Conservation (phyloP, 2,113 vertebrate species). For the Rhizomys pruinosus region DNA sequence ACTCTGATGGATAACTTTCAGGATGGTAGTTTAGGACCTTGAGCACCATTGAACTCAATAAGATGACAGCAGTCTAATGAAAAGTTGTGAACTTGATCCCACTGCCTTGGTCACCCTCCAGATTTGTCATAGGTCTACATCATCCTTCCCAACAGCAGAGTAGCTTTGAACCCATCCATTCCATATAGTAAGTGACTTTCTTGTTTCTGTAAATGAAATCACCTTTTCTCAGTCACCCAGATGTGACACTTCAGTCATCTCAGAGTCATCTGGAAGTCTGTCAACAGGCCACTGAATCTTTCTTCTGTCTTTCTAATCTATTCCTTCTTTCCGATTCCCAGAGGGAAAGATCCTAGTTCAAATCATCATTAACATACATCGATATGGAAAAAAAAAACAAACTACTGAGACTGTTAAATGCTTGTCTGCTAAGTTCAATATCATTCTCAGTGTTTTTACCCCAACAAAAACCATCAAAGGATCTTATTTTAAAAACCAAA, state of each 20-base stretch:
- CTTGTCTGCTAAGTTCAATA: conserved; percentile 13
- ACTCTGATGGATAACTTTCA: neutral
- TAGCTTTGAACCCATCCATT: neutral
- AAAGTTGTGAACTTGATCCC: neutral
- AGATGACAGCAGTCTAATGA: conserved; percentile 28
- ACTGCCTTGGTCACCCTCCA: neutral
- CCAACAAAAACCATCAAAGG: conserved; percentile 1
- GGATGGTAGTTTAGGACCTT: neutral
- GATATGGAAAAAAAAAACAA: neutral
- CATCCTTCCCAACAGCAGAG: conserved; percentile 33
- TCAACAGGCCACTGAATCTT: neutral
- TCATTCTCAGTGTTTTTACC: neutral
- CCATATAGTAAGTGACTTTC: conserved; percentile 51
- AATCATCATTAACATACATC: neutral
- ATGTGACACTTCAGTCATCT: conserved; percentile 2
- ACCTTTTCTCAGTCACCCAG: conserved; percentile 40
- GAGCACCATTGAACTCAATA: neutral
- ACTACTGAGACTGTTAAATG: neutral
- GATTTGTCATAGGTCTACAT: neutral
- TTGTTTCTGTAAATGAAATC: conserved; percentile 62
- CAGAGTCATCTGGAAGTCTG: conserved; percentile 43
- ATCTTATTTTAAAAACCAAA: neutral
- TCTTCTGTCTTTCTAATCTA: conserved; percentile 36
- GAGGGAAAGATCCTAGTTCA: neutral
- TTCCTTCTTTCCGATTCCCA: neutral